phyloP scores from a whole-genome alignment of 2,113 vertebrate genomes.

The Salminus brasiliensis region DNA sequence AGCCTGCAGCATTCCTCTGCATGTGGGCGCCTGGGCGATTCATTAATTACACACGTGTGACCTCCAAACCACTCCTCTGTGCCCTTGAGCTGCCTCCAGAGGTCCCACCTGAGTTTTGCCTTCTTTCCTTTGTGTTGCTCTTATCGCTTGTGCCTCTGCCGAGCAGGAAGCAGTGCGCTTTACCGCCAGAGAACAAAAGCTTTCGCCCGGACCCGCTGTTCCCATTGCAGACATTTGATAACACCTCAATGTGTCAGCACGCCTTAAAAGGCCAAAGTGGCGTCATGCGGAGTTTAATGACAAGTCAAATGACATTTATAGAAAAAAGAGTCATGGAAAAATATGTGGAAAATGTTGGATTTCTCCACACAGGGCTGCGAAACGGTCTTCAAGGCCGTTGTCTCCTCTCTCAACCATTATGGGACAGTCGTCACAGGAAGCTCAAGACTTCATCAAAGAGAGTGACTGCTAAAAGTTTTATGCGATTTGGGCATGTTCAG shows the following conservation, averaged over 20 bases:
- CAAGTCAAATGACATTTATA: conserved; percentile 16
- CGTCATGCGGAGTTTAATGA: neutral
- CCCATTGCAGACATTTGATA: neutral
- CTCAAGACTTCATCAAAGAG: neutral
- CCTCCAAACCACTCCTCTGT: conserved; percentile 8
- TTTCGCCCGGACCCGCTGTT: neutral
- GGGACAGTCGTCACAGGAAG: neutral
- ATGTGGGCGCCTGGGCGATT: neutral
- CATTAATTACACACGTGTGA: conserved; percentile 48
- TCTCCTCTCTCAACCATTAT: neutral
- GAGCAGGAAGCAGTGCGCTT: conserved; percentile 9
- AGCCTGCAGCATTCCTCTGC: conserved; percentile 26
- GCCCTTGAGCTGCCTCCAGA: conserved; percentile 28
- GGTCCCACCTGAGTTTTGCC: conserved; percentile 13
- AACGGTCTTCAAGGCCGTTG: neutral
- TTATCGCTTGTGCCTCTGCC: conserved; percentile 3
- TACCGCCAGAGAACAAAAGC: neutral
- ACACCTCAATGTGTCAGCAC: neutral
- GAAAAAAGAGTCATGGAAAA: conserved; percentile 6
- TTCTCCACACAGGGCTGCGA: neutral
- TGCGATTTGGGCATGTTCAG: neutral
- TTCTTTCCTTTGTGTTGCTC: conserved; percentile 1
- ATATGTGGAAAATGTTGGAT: neutral
- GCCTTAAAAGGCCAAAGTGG: conserved; percentile 14
- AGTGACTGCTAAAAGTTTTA: neutral